Conservation (phyloP, 2,888 invertebrate species). For the Dendrolimus houi region DNA sequence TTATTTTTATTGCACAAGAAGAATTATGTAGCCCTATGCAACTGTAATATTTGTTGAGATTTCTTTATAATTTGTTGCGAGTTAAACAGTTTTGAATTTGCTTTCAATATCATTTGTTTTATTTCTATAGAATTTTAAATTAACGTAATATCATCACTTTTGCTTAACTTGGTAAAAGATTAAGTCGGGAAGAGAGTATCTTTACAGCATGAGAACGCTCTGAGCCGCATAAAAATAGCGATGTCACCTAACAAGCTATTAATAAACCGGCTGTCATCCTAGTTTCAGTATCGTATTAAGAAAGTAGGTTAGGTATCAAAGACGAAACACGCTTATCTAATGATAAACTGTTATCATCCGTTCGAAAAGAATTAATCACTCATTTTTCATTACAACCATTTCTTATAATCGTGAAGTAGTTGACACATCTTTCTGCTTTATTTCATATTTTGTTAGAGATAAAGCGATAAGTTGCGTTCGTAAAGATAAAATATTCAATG, state of each 20-base stretch:
- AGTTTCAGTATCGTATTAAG: slow-evolving; percentile 18
- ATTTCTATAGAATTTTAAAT: too few species aligned
- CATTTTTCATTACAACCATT: slow-evolving; percentile 29
- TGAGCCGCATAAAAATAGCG: slow-evolving; percentile 31
- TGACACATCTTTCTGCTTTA: slow-evolving; percentile 24
- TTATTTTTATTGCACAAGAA: too few species aligned
- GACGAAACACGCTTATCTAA: slow-evolving; percentile 36
- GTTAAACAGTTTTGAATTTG: too few species aligned
- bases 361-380: slow-evolving; percentile 26
- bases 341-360: slow-evolving; percentile 52
- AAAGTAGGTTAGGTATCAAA: slow-evolving; percentile 60
- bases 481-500: slow-evolving; percentile 45
- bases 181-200: too few species aligned
- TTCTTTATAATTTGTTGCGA: too few species aligned
- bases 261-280: slow-evolving; percentile 26
- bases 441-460: slow-evolving; percentile 19
- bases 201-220: slow-evolving; percentile 1
- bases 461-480: slow-evolving; percentile 26
- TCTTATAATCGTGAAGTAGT: slow-evolving; percentile 10
- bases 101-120: too few species aligned
- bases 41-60: too few species aligned
- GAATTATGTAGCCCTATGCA: too few species aligned
- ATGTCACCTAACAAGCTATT: slow-evolving; percentile 46
- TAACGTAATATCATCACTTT: too few species aligned
- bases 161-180: too few species aligned